Base-by-base conservation (phyloP, 92 coral and sea anemone genomes). In the Epizoanthus stellaris region DNA sequence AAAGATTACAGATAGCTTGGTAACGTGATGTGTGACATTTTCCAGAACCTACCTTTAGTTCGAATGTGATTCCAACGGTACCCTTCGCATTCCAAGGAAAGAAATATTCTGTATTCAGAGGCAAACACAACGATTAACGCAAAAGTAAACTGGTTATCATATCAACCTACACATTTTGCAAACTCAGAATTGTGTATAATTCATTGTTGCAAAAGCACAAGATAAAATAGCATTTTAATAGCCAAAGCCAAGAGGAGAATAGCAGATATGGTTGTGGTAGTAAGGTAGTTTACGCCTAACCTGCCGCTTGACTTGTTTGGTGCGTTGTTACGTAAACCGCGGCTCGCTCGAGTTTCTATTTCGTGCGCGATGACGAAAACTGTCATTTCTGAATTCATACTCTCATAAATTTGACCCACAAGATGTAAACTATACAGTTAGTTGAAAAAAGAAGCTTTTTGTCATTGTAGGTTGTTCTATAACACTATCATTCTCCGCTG, bases 311-410 rank as follows among this genome's bases (percentile, higher is more conserved):
- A 23, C 43, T 79, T 16, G 40, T 76, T 57, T 30, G n/a, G 69
- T 52, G 56, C 56, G 14, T 76, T 17, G 42, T 20, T 43, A 63
- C 6, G 49, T 79, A 36, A 45, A 63, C 47, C n/a, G 30, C 47
- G 25, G 58, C 42, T 40, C 66, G 61, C 40, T 43, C 45, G 52
- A 43, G 45, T 43, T 79, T 77, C 82, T 77, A 61, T 40, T 77
- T 77, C 16, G 72, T 21, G 72, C 43, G 73, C 62, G 83, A 40
- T 79, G 72, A 79, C 83, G 71, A 79, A 79, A 79, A 63, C 72
- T 79, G 73, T 79, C 83, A 63, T 79, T 61, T 67, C n/a, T 45
- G 53, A n/a, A 15, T 79, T 63, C 83, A 63, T 61, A 79, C n/a
- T 16, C 83, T 79, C 60, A 21, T 62, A 79, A 63, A 63, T 63